Evolutionary conservation across 1,140 invertebrate species (phyloP).

Genomic region (Drosophila nasuta): DNA sequence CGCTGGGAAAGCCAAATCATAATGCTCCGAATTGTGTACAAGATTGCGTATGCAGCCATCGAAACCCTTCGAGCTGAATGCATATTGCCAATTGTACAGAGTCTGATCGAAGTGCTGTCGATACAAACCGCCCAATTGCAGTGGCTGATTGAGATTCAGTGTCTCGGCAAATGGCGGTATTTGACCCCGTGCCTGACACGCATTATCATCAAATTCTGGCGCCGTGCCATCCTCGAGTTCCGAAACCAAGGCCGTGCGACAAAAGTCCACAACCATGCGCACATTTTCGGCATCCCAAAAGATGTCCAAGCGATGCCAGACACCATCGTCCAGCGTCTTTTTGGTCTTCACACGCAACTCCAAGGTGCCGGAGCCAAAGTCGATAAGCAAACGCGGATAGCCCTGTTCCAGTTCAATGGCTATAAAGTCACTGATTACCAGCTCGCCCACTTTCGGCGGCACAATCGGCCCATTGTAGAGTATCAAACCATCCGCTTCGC

Average conservation of each 20-base stretch:
- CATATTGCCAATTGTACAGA: slow-evolving; percentile 86
- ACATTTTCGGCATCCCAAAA: slow-evolving; percentile 88
- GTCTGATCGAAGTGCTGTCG: slow-evolving; percentile 86
- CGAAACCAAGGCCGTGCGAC: slow-evolving; percentile 86
- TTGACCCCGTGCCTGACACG: slow-evolving; percentile 87
- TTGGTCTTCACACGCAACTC: slow-evolving; percentile 87
- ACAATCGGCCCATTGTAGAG: slow-evolving; percentile 90
- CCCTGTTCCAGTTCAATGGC: slow-evolving; percentile 88
- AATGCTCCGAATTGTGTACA: slow-evolving; percentile 89
- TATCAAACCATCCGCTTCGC: slow-evolving; percentile 87
- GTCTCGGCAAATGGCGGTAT: slow-evolving; percentile 89
- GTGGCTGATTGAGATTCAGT: slow-evolving; percentile 89
- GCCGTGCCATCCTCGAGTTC: slow-evolving; percentile 87
- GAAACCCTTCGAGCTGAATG: slow-evolving; percentile 87
- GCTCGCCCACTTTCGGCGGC: slow-evolving; percentile 86
- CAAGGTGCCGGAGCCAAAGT: slow-evolving; percentile 89
- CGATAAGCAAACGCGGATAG: slow-evolving; percentile 88
- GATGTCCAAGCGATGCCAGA: slow-evolving; percentile 90
- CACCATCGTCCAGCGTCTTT: slow-evolving; percentile 87
- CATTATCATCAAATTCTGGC: slow-evolving; percentile 86
- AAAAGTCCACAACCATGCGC: slow-evolving; percentile 88
- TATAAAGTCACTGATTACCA: slow-evolving; percentile 88
- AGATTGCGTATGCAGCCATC: slow-evolving; percentile 90
- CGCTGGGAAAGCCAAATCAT: slow-evolving; percentile 88
- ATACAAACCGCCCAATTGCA: slow-evolving; percentile 89